Conservation (phyloP, 2,888 invertebrate species). For the Apodemia duryi region DNA sequence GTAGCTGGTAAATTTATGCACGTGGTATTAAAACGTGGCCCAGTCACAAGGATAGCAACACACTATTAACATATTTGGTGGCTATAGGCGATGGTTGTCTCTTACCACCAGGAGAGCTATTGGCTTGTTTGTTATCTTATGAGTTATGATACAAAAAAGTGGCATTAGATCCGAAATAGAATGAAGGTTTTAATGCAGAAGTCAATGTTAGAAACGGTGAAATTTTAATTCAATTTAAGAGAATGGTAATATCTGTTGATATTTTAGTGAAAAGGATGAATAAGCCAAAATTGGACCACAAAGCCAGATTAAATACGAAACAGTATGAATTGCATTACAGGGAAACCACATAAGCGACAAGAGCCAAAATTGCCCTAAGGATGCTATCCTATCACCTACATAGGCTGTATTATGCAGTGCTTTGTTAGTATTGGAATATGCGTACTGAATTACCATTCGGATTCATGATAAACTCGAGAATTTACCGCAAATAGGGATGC, state of each 20-base stretch:
- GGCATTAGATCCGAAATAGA: too few relatives aligned
- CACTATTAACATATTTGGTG: too few relatives aligned
- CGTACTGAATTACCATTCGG: slow-evolving; percentile 2
- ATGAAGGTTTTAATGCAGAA: background rate
- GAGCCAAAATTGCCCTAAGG: slow-evolving; percentile 5
- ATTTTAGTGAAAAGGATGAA: background rate
- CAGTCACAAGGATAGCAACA: too few relatives aligned
- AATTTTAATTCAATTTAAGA: background rate
- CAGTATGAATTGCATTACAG: background rate
- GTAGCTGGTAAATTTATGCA: too few relatives aligned
- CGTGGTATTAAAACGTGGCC: too few relatives aligned
- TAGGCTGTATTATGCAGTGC: slow-evolving; percentile 1
- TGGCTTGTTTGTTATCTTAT: too few relatives aligned
- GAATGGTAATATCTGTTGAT: background rate
- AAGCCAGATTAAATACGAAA: background rate
- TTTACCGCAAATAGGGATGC: background rate
- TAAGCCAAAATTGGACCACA: background rate
- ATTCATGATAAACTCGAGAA: slow-evolving; percentile 5
- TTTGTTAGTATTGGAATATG: slow-evolving; percentile 1
- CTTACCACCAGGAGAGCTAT: too few relatives aligned
- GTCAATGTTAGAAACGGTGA: background rate
- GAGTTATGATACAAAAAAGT: too few relatives aligned
- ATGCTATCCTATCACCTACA: slow-evolving; percentile 9
- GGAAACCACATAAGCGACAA: background rate
- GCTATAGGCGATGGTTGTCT: too few relatives aligned